Base-by-base conservation (phyloP, 2,797 vertebrate genomes). In the Eulemur albifrons region DNA sequence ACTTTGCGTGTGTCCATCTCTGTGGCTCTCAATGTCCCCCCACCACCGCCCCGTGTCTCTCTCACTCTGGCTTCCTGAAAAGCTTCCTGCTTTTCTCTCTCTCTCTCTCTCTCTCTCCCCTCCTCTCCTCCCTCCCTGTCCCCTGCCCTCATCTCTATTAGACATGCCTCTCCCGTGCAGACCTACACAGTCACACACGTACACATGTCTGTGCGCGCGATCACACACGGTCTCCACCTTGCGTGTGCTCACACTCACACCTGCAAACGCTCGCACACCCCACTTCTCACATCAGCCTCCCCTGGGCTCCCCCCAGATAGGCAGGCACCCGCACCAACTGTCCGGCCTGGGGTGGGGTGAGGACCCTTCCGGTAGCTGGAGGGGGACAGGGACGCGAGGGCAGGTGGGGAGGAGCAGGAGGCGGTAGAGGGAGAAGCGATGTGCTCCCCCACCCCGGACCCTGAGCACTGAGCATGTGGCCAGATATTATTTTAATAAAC, bases 401-500 rank as follows among this genome's bases (percentile, higher is more conserved):
- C 2, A 81, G 17, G 69, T 18, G 38, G 57, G 38, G 43, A 81
- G 82, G 88, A 83, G 32, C 43, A 4, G 89, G 57, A 20, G 97
- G 65, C 35, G 10, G 10, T 27, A 35, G 94, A 25, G 59, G 82
- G 95, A 96, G 93, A 94, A 94, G 97, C 67, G 4, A 94, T 93
- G 98, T 59, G 72, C 97, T 96, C 98, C 97, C 98, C 97, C 96
- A 95, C 95, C 94, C 97, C 86, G 32, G 96, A 90, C 95, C 82
- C 97, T 35, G 94, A 96, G 98, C 98, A 90, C 97, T 45, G 95
- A 98, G 98, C 98, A 98, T 98, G 98, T 97, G 98, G 98, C 98
- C 98, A 97, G 98, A 98, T 98, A 98, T 98, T 97, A 98, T 98
- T 98, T 98, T 98, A 98, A 99, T 98, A 98, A 98, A 98, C 98